These are phyloP conservation scores for Gobio occitaniae DNA, from an alignment of 2,797 vertebrate genomes.

Conservation along the genomic window DNA sequence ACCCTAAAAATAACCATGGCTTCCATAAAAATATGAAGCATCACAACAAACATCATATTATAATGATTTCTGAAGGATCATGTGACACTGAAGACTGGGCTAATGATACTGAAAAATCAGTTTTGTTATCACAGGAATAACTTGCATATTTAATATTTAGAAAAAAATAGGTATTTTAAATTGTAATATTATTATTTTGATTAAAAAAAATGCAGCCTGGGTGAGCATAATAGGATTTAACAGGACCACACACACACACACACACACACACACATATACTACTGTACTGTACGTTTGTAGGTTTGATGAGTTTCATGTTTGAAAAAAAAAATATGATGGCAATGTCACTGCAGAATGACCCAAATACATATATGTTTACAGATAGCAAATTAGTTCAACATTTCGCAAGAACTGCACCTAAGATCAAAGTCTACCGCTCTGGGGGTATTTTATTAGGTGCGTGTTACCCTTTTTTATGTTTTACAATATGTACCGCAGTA, in stretches of 20 bases:
- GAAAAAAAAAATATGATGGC: no score
- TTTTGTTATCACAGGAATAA: neutral
- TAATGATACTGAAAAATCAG: no score
- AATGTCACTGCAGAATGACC: neutral
- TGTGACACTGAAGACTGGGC: neutral
- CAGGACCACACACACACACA: no score
- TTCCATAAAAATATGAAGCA: neutral
- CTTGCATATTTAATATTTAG: neutral
- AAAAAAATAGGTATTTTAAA: neutral
- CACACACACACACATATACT: no score
- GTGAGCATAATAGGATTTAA: neutral
- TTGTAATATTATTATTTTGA: neutral
- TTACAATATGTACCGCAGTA: neutral
- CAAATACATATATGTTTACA: neutral
- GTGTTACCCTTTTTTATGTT: neutral
- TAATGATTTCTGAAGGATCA: neutral
- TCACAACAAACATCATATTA: neutral
- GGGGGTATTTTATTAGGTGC: constrained; percentile 1
- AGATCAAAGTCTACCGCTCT: neutral
- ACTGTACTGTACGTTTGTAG: neutral
- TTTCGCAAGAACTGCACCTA: neutral
- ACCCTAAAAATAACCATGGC: neutral
- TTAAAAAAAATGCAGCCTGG: neutral
- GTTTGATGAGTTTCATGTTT: neutral
- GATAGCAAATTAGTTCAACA: neutral